Percentiles rank a stretch among this genome's conserved stretches.
These are phyloP conservation scores for Carlito syrichta DNA, from an alignment of 2,113 vertebrate genomes.

Conservation along the genomic window DNA sequence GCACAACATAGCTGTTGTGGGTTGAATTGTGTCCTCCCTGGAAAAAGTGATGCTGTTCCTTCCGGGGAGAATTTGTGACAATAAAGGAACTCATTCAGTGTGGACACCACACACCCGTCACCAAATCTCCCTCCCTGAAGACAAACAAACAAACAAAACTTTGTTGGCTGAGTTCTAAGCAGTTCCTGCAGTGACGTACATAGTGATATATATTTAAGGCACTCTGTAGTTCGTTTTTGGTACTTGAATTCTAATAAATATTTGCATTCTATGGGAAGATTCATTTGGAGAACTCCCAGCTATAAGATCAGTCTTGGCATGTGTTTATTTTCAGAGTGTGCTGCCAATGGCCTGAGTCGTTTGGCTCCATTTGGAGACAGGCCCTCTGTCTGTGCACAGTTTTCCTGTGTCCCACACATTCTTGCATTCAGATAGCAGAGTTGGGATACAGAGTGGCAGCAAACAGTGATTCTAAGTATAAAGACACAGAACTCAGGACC, in stretches of 20 bases:
- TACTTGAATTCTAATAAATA: background rate
- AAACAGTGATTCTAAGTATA: too few species aligned
- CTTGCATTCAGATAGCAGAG: too few species aligned
- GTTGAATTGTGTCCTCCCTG: rapidly evolving
- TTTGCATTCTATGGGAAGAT: background rate
- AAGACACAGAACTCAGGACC: rapidly evolving
- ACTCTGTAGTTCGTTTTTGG: background rate
- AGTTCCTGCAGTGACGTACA: too few species aligned
- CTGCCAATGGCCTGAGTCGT: rapidly evolving
- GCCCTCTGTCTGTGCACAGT: too few species aligned
- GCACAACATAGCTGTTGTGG: rapidly evolving
- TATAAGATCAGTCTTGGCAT: background rate
- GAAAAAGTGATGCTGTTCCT: rapidly evolving
- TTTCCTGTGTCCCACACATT: rapidly evolving
- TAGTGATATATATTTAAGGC: rapidly evolving
- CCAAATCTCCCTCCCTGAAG: background rate
- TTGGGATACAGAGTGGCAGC: too few species aligned
- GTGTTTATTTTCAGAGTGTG: background rate
- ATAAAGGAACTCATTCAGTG: rapidly evolving
- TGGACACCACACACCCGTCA: rapidly evolving
- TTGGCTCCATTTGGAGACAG: background rate
- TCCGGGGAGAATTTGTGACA: background rate
- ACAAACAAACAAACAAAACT: too few species aligned
- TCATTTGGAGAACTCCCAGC: background rate
- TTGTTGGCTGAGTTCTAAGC: background rate